phyloP scores from a whole-genome alignment of 2,797 vertebrate genomes.

The Chloroceryle amazona region DNA sequence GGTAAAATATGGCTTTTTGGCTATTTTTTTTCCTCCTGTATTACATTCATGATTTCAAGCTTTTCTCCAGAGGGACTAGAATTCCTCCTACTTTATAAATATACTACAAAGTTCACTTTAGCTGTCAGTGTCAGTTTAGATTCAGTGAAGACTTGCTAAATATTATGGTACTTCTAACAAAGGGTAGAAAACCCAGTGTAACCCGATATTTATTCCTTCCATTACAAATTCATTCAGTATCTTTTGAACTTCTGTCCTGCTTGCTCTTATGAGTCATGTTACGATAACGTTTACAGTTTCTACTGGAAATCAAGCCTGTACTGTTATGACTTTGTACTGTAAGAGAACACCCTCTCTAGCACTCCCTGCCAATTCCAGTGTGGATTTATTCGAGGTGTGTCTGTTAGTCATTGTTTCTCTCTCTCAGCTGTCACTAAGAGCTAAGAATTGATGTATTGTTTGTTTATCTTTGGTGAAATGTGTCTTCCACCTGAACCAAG shows the following conservation, averaged over 20 bases:
- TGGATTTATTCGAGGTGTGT: not conserved
- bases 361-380: not conserved
- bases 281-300: not conserved
- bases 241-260: not conserved
- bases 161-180: not conserved
- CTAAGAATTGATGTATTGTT: not conserved
- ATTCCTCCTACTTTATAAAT: not conserved
- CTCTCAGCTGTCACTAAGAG: not conserved
- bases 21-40: not conserved
- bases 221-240: not conserved
- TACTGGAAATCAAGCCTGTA: not conserved
- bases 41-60: not conserved
- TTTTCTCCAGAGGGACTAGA: not conserved
- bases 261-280: not conserved
- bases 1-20: not conserved
- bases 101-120: not conserved
- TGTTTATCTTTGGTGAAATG: not conserved
- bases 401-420: not conserved
- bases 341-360: not conserved
- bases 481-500: not conserved
- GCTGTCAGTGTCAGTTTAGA: not conserved
- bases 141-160: not conserved
- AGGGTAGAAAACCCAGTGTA: not conserved
- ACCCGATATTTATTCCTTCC: not conserved
- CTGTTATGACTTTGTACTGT: not conserved